Base-by-base conservation (phyloP, 1,140 invertebrate species). In the Philotrypesis tridentata region DNA sequence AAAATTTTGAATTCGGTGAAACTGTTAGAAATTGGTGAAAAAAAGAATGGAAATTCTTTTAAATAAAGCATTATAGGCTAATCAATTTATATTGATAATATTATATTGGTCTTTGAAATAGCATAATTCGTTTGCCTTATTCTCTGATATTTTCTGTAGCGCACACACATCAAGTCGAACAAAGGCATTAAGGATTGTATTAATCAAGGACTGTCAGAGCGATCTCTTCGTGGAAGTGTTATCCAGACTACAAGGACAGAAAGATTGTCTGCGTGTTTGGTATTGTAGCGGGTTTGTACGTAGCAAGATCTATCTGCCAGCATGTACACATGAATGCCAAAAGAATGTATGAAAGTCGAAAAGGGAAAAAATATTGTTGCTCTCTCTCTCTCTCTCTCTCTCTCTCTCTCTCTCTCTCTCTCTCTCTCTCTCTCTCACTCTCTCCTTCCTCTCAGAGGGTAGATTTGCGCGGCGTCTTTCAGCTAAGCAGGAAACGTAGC, bases 161-260 rank as follows among this genome's bases (percentile, higher is more conserved):
- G 21, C 55, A 80, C 83, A 83, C 86, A 84, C 86, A 84, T 82
- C 87, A 80, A 80, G 82, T 61, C 84, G 80, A 74, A 85, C 79
- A 83, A 84, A 79, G 85, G 85, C 87, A 91, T 91, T 91, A 91
- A 90, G 90, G 87, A 91, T 91, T 90, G 88, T 91, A 91, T 91
- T 91, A 91, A 91, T 91, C 90, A 91, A 90, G 85, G 82, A 88
- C 89, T 89, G 89, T 90, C 89, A 89, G 87, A 85, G 87, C 82
- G 88, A 89, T 89, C 86, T 83, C 85, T 85, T 82, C 82, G 68
- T 79, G n/a, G 23, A 43, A 61, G 55, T 82, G 82, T 82, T 82
- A 84, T 77, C 3, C 60, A 37, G 63, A 25, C 68, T 2, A 68
- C 11, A 33, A 9, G 17, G 6, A 11, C 11, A 71, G 1, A 14